Evolutionary conservation across 1,140 invertebrate genomes (phyloP).

Genomic region (Lordiphosa stackelbergi): DNA sequence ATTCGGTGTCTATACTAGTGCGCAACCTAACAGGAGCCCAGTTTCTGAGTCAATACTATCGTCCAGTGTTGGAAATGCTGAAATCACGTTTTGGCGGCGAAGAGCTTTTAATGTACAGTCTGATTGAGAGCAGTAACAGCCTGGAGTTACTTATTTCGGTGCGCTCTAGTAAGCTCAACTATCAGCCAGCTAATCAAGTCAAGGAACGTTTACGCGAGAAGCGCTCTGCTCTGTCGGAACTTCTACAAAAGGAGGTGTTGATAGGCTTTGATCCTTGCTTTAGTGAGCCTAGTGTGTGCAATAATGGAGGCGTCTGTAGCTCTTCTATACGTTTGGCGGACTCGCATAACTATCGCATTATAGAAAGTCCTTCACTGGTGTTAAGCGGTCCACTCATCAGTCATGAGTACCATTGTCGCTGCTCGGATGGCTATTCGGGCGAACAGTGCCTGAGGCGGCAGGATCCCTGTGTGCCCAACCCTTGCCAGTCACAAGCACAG

Average conservation of each 20-base stretch:
- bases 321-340: slow-evolving; percentile 84
- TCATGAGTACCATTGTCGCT: slow-evolving; percentile 88
- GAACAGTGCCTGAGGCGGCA: slow-evolving; percentile 88
- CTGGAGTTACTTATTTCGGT: slow-evolving; percentile 86
- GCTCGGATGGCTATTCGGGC: slow-evolving; percentile 87
- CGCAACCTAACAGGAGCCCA: slow-evolving; percentile 84
- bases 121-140: slow-evolving; percentile 78
- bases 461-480: slow-evolving; percentile 94
- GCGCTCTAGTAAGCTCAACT: slow-evolving; percentile 78
- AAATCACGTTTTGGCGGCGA: slow-evolving; percentile 81
- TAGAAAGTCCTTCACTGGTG: slow-evolving; percentile 87
- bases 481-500: slow-evolving; percentile 88
- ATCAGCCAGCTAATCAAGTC: slow-evolving; percentile 81
- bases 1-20: slow-evolving; percentile 88
- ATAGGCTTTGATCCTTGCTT: slow-evolving; percentile 87
- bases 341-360: slow-evolving; percentile 80
- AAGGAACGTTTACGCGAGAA: slow-evolving; percentile 82
- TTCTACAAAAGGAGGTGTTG: slow-evolving; percentile 80
- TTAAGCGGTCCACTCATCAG: slow-evolving; percentile 87
- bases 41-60: slow-evolving; percentile 87
- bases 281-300: slow-evolving; percentile 78
- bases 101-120: slow-evolving; percentile 84
- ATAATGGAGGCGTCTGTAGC: slow-evolving; percentile 87
- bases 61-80: slow-evolving; percentile 84
- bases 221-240: slow-evolving; percentile 80